A percentile compares a stretch with the other conserved stretches of the same genome.
These are phyloP conservation scores for Tupaia tana DNA, from an alignment of 2,113 vertebrate species.

Conservation along the genomic window DNA sequence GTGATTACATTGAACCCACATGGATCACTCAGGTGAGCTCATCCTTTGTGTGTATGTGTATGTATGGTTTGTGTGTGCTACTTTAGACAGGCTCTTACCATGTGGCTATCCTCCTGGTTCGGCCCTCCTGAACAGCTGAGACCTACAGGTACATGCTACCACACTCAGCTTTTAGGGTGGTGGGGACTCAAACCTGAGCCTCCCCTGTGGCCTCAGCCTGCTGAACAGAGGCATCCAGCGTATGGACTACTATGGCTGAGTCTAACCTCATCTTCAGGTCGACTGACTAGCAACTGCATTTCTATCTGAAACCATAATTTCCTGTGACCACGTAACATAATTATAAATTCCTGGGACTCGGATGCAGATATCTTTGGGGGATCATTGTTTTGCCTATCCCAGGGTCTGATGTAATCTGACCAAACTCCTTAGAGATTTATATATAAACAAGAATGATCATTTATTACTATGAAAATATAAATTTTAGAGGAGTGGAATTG, in stretches of 20 bases:
- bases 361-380: not conserved
- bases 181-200: no score
- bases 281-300: not conserved
- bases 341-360: not conserved
- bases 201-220: no score
- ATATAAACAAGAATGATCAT: not conserved
- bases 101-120: no score
- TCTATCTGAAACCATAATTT: not conserved
- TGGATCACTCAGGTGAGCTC: not conserved
- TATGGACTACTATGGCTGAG: no score
- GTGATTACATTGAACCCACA: not conserved
- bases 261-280: not conserved
- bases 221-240: no score
- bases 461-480: not conserved
- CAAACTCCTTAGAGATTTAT: not conserved
- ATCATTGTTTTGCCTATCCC: not conserved
- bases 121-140: no score
- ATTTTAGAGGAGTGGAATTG: not conserved
- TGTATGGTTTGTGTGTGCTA: no score
- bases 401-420: not conserved
- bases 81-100: no score
- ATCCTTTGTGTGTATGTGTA: no score
- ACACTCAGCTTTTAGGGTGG: no score
- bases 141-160: no score
- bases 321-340: not conserved